Evolutionary conservation across 2,113 vertebrate species (phyloP).

Genomic region (Emydura subglobosa): DNA sequence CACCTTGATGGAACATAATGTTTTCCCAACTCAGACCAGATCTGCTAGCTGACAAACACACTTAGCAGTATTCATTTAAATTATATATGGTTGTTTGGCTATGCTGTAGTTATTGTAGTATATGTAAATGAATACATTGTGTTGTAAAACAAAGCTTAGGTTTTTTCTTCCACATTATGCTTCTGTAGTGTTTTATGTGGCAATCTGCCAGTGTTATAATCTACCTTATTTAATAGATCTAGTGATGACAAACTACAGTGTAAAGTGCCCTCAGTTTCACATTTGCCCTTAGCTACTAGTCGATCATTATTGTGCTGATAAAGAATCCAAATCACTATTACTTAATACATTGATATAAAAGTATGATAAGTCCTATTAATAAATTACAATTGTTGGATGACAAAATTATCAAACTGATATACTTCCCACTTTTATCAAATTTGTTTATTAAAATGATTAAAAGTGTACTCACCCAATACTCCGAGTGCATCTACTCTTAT

Average conservation of each 20-base stretch:
- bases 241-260: neutral
- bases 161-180: neutral
- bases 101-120: neutral
- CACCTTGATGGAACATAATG: neutral
- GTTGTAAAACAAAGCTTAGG: neutral
- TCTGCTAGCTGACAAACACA: neutral
- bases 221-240: neutral
- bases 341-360: neutral
- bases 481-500: neutral
- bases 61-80: neutral
- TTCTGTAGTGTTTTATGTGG: neutral
- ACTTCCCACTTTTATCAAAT: neutral
- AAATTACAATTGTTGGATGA: too few relatives aligned
- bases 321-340: neutral
- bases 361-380: neutral
- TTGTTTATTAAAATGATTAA: neutral
- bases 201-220: neutral
- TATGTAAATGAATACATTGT: neutral
- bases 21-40: neutral
- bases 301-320: neutral
- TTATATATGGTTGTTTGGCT: neutral
- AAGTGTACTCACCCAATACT: neutral
- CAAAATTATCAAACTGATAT: neutral
- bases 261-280: neutral
- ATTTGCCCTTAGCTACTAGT: neutral